Evolutionary conservation across 2,797 vertebrate genomes (phyloP), one percentile per base, ranked within the genome.

Genomic region (Otolemur crassicaudatus): DNA sequence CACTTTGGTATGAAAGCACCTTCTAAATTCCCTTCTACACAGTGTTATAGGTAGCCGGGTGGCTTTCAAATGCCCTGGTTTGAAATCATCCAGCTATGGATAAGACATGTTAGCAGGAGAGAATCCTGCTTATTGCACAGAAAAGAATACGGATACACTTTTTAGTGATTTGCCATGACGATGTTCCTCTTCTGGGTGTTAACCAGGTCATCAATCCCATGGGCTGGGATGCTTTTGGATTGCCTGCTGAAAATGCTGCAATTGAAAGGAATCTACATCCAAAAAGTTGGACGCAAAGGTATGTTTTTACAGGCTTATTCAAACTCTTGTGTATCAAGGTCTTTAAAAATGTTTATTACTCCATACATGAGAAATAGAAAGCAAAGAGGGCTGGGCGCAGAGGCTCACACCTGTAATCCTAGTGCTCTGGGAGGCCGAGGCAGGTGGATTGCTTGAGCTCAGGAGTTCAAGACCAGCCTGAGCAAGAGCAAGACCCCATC

Each of bases 191-290:
- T 65, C 93, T 91, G 94, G 23, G 25, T 91, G 22, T 29, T 96
- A 14, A 53, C 49, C 49, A 99, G 99, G 99, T 99, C 92, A 98
- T 99, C 93, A 99, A 99, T 98, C 99, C 99, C 1, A 99, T 99
- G 99, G 99, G 99, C n/a, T 99, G 99, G 99, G 99, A 99, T 16
- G 99, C 99, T 0, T 99, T 99, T 91, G 99, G 99, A 49, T 99
- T 99, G 70, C 99, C 99, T 65, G 99, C 99, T 1, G 99, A 99
- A 98, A 99, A 99, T 31, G 99, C 99, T 40, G 99, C 99, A 4
- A 99, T 99, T 14, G 99, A 99, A 94, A 99, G 99, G 95, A 98
- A 98, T 12, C 98, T 99, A 0, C 99, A 99, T 97, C 99, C 99
- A 13, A 99, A 99, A 97, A 99, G 98, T 34, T 99, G 99, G 99